Evolutionary conservation across 2,113 vertebrate genomes (phyloP).

Genomic region (Galemys pyrenaicus): DNA sequence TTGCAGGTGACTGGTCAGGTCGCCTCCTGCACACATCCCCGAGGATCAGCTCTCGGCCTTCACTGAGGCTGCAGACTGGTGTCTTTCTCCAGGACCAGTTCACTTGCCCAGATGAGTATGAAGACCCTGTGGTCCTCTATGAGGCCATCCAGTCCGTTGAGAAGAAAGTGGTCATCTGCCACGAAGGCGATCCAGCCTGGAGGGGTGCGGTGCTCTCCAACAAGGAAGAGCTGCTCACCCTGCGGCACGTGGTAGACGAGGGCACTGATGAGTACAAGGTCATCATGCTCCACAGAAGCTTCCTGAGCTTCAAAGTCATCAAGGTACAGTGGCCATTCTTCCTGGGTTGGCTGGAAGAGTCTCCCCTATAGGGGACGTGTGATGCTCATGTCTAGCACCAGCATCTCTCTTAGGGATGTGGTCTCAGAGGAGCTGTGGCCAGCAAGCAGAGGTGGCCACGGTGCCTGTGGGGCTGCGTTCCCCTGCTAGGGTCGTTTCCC

Average conservation of each 20-base stretch:
- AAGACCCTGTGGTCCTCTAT: slow-evolving; percentile 92
- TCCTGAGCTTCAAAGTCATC: slow-evolving; percentile 98
- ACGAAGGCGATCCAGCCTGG: slow-evolving; percentile 97
- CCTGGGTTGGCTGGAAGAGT: accelerated
- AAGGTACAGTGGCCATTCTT: slow-evolving; percentile 87
- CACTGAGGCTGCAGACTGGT: accelerated
- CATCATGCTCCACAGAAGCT: slow-evolving; percentile 97
- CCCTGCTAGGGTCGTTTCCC: not conserved
- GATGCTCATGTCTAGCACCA: accelerated
- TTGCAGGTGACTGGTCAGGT: not conserved
- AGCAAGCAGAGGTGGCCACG: accelerated
- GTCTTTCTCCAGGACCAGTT: slow-evolving; percentile 93
- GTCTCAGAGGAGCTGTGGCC: accelerated
- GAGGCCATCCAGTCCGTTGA: slow-evolving; percentile 95
- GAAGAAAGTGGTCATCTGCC: slow-evolving; percentile 95
- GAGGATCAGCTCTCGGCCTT: not conserved
- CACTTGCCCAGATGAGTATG: slow-evolving; percentile 97
- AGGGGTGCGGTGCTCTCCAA: slow-evolving; percentile 94
- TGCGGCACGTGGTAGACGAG: slow-evolving; percentile 97
- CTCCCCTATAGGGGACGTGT: accelerated
- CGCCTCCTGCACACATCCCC: not conserved
- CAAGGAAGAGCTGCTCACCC: slow-evolving; percentile 93
- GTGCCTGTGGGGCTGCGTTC: accelerated
- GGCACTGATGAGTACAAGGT: slow-evolving; percentile 97
- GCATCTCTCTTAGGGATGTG: not conserved